These are phyloP conservation scores for Saccopteryx bilineata DNA, from an alignment of 2,113 vertebrate genomes.

Conservation along the genomic window DNA sequence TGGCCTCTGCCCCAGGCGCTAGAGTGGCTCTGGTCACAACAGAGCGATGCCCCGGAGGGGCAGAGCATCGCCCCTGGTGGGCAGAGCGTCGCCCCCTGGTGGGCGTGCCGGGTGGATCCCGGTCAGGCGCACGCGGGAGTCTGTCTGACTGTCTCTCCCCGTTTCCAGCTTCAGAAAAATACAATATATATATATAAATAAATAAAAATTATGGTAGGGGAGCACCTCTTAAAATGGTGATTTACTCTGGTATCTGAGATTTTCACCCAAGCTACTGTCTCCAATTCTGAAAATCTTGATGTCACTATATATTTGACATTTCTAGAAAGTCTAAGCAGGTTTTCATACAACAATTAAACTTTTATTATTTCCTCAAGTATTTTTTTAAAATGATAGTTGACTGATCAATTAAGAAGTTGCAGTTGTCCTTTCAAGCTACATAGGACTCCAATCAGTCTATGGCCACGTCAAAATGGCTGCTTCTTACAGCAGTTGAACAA, in stretches of 20 bases:
- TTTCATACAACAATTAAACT: not conserved
- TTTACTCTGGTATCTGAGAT: not conserved
- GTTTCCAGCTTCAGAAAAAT: too few species aligned
- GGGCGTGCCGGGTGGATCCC: too few species aligned
- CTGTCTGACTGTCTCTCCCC: too few species aligned
- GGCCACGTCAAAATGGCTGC: not conserved
- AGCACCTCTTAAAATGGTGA: not conserved
- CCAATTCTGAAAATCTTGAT: not conserved
- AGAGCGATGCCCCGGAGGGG: too few species aligned
- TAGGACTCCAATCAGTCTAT: not conserved
- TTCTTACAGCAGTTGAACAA: not conserved
- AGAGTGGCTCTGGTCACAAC: too few species aligned
- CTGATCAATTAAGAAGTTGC: not conserved
- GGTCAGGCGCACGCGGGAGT: too few species aligned
- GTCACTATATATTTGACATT: not conserved
- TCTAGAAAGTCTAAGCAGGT: not conserved
- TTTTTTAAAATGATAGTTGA: not conserved
- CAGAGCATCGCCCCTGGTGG: too few species aligned
- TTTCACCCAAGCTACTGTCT: not conserved
- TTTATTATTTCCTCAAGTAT: not conserved
- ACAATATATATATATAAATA: not conserved
- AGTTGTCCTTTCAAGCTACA: fast-evolving
- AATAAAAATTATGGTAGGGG: not conserved
- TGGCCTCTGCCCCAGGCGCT: too few species aligned
- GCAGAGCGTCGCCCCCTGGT: too few species aligned